Base-by-base conservation (phyloP, 2,797 vertebrate genomes). In the Oryzias sinensis region DNA sequence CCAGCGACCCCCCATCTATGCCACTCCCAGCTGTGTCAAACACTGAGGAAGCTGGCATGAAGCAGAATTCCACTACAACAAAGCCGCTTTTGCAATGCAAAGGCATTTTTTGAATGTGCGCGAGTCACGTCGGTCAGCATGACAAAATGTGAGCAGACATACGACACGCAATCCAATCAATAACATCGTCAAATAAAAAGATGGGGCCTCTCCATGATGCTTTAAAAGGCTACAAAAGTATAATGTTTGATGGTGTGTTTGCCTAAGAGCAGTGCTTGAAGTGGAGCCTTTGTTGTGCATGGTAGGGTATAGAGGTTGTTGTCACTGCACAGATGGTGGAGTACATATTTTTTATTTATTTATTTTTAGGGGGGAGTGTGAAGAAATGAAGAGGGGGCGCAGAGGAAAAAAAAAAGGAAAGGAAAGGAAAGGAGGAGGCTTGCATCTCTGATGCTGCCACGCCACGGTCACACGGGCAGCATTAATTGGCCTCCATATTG, bases 1-100 rank as follows among this genome's bases (percentile, higher is more conserved):
- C 47, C 49, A 61, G 57, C 68, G 62, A 70, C 62, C 74, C 58
- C 72, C 65, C 73, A 63, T 47, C 69, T 86, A 81, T 71, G 72
- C 92, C 88, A 91, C 88, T 87, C 93, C 91, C 89, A 90, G 54
- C 75, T 81, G 87, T 87, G 88, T 83, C 73, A 80, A 77, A 90
- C 89, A 46, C 89, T 89, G 84, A 89, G 89, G 83, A 72, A 80
- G 89, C 90, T 92, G 92, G 94, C 88, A 83, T 81, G 73, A 85
- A 87, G 88, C 63, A 90, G 94, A 94, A 96, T 97, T 96, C 94
- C 94, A 92, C 92, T 92, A 93, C 95, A 96, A 94, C 92, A 93
- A 92, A 92, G 93, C 20, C 13, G 13, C 22, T 46, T 66, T 51
- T 53, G 65, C 33, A 15, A 18, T 5, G 25, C 22, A 25, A 18